Evolutionary conservation across 2,888 invertebrate genomes (phyloP), one percentile per base, ranked within the genome.

Genomic region (Cheilosia urbana): DNA sequence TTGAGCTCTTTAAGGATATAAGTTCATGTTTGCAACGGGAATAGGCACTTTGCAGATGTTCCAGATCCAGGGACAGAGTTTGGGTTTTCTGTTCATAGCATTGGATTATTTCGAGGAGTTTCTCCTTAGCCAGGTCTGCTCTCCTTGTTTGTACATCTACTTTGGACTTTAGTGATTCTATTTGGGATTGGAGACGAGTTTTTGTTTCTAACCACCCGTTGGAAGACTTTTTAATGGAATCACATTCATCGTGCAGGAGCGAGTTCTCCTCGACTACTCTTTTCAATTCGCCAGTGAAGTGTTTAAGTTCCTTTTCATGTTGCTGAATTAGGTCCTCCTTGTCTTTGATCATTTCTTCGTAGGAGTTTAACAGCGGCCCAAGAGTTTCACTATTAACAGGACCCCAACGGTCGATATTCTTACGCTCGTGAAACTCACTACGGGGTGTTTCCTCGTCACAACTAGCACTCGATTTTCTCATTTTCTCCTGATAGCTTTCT

Each of bases 271-370:
- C 92, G 0, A 96, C 92, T 0, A 96, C 93, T 87, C 94, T 94
- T 90, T 96, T 96, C 1, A 96, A 93, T 89, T 95, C 95, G n/a
- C 94, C 94, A 42, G 95, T 95, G 68, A 96, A 95, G 19, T 93
- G 93, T 84, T 95, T 95, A 82, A 97, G 94, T 90, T 96, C 96
- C 47, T 93, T 93, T 88, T 95, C 95, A 87, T 96, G 96, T 88
- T 95, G 95, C 19, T 93, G 90, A 60, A 97, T 95, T 0, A 97
- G 93, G 49, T 94, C 94, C 76, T 96, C 95, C 90, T 97, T 97
- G 88, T 97, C 97, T 88, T 93, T 93, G 0, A 97, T 91, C 84
- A 95, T 95, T 89, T 96, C 96, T 91, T 96, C 95, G 89, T 96
- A 97, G 0, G 96, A 96, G 89, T 96, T 95, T 87, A 97, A 93